Base-by-base conservation (phyloP, 2,797 vertebrate genomes). In the Sebastes oblongus region DNA sequence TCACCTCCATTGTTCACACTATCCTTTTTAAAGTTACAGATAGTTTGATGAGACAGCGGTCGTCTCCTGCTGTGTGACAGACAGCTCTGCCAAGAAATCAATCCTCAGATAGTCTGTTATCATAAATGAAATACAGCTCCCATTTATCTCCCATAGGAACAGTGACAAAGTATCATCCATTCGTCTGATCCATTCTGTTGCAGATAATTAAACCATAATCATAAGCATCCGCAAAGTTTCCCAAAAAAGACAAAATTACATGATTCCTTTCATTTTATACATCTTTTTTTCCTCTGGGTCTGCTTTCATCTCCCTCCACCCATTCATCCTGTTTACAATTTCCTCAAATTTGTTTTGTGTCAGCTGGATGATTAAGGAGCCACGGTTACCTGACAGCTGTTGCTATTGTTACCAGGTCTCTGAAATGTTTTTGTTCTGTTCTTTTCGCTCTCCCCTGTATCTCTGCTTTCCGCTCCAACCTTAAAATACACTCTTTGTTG, bases 321-420 rank as follows among this genome's bases (percentile, higher is more conserved):
- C 29, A 39, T 68, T 69, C 72, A 75, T 59, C 74, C 73, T 60
- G 18, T 76, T 59, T 82, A 77, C 80, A 74, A 66, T 88, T 90
- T 86, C 60, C 72, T 75, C 82, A 62, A 59, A 83, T 86, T 82
- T 70, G 27, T 85, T 88, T 77, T 71, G 62, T 68, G 76, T 70
- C 81, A 24, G 72, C 67, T 24, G 4, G 56, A 72, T 86, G 87
- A 90, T 91, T 77, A 82, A 46, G 66, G 77, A 79, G 59, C 72
- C 71, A 39, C 58, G 30, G 80, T 89, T 85, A 92, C 91, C 88
- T 91, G 89, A 79, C 65, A 66, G 79, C 8, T 52, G 90, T 94
- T 94, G 89, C 92, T 59, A 92, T 92, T 90, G 92, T 50, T 66
- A 93, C 88, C 74, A 62, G 82, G 75, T 85, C 64, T 66, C 25